phyloP scores from a whole-genome alignment of 2,797 vertebrate genomes.

The Bovichtus variegatus region DNA sequence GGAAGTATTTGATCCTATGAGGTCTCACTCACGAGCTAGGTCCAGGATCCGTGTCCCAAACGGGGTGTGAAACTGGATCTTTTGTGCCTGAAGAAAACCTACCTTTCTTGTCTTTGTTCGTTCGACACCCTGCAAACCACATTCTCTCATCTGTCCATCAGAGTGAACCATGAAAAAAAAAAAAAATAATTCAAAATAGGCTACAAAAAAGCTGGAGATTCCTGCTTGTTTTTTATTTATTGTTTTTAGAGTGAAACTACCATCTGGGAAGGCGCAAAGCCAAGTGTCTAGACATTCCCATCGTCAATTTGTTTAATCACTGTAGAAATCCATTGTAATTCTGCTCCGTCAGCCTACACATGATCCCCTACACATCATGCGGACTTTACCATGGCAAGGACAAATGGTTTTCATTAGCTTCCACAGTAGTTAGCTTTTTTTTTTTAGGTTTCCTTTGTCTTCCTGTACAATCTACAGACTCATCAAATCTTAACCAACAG shows the following conservation, averaged over 20 bases:
- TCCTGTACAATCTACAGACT: conserved; percentile 28
- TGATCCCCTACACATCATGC: conserved; percentile 52
- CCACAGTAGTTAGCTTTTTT: conserved; percentile 20
- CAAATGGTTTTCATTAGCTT: conserved; percentile 50
- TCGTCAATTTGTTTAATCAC: conserved; percentile 56
- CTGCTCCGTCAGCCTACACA: conserved; percentile 63
- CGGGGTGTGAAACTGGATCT: conserved; percentile 44
- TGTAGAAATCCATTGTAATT: conserved; percentile 61
- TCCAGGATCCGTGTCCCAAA: conserved; percentile 28
- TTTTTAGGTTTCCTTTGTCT: conserved; percentile 25
- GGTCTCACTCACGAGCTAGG: conserved; percentile 17
- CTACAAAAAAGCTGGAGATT: background rate
- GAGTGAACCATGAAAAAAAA: conserved; percentile 12
- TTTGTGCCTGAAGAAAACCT: conserved; percentile 46
- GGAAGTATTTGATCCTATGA: background rate
- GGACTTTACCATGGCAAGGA: conserved; percentile 52
- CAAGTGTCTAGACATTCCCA: conserved; percentile 29
- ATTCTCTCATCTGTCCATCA: conserved; percentile 35
- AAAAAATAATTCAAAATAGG: conserved; percentile 2
- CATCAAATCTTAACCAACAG: conserved; percentile 16
- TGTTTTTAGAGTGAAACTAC: background rate
- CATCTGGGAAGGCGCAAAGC: conserved; percentile 18
- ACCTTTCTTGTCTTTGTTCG: conserved; percentile 28
- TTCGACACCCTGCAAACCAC: conserved; percentile 27
- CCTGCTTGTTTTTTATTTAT: background rate